Percentiles rank a stretch among this genome's conserved stretches.
These are phyloP conservation scores for Heliconius hortense DNA, from an alignment of 2,888 invertebrate species.

Conservation along the genomic window DNA sequence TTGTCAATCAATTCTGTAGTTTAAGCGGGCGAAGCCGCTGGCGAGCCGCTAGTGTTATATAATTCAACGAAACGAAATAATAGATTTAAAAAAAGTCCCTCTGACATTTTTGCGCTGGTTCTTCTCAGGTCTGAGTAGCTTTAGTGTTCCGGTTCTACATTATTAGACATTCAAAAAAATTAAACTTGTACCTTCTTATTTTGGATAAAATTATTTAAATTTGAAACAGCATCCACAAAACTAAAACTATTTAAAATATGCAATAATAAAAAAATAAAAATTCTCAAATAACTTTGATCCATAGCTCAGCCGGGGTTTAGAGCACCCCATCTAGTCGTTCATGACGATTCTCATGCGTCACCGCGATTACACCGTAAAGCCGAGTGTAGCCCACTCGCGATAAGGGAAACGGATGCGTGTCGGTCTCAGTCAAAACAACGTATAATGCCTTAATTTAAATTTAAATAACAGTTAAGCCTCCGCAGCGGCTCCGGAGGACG, in stretches of 20 bases:
- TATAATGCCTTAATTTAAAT: constrained; percentile 80
- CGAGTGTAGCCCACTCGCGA: constrained; percentile 41
- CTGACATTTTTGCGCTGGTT: too few relatives aligned
- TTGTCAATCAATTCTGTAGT: too few relatives aligned
- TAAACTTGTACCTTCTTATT: too few relatives aligned
- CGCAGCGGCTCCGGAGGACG: constrained; percentile 48
- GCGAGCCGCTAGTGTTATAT: too few relatives aligned
- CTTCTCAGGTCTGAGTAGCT: too few relatives aligned
- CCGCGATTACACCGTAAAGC: constrained; percentile 30
- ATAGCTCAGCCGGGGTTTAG: constrained; percentile 7
- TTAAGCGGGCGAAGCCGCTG: too few relatives aligned
- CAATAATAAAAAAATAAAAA: background rate
- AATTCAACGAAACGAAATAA: too few relatives aligned
- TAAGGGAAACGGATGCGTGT: constrained; percentile 55
- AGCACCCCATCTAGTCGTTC: constrained; percentile 7
- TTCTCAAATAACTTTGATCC: background rate
- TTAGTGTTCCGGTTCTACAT: too few relatives aligned
- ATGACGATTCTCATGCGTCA: constrained; percentile 27
- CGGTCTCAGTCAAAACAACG: constrained; percentile 51
- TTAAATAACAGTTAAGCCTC: constrained; percentile 78
- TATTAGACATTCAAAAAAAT: too few relatives aligned
- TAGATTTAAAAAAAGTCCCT: too few relatives aligned
- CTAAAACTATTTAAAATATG: background rate
- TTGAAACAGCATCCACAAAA: too few relatives aligned
- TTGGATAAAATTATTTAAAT: too few relatives aligned